These are phyloP conservation scores for Glossosoma conforme DNA, from an alignment of 1,140 invertebrate species.

Conservation along the genomic window DNA sequence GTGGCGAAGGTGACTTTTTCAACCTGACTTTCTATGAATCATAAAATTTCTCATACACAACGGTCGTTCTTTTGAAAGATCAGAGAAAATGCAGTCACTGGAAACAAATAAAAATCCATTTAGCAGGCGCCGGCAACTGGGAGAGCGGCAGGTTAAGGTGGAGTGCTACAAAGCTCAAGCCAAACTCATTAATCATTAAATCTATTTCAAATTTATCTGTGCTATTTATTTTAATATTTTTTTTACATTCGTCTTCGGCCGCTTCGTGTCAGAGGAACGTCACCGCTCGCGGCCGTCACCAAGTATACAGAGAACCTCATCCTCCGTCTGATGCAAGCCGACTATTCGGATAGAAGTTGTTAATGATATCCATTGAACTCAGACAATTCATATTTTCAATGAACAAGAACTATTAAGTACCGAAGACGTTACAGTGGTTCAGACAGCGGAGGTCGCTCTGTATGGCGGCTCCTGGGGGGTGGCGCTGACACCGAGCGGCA, in stretches of 20 bases:
- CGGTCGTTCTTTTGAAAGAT: conserved; percentile 24
- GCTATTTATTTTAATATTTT: conserved; percentile 7
- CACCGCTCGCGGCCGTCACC: too few species aligned
- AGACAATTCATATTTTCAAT: too few species aligned
- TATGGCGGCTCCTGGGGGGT: too few species aligned
- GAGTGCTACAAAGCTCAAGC: conserved; percentile 24
- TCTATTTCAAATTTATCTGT: conserved; percentile 4
- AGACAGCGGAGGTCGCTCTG: too few species aligned
- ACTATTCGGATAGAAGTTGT: conserved; percentile 3
- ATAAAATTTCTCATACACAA: conserved; percentile 27
- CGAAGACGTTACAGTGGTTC: too few species aligned
- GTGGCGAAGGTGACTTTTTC: conserved; percentile 13
- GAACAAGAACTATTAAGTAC: too few species aligned
- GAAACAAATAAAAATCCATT: conserved; percentile 31
- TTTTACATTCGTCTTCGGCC: not conserved
- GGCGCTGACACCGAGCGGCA: too few species aligned
- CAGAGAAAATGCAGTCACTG: conserved; percentile 28
- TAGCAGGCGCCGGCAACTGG: conserved; percentile 20
- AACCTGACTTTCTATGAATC: conserved; percentile 13
- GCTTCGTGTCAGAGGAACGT: too few species aligned
- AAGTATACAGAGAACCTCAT: too few species aligned
- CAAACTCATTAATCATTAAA: conserved; percentile 8
- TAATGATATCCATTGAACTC: conserved; percentile 14
- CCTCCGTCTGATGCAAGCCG: too few species aligned
- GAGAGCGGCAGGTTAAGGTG: conserved; percentile 13